Conservation (phyloP, 2,113 vertebrate species). For the rat (Rattus norvegicus) region DNA sequence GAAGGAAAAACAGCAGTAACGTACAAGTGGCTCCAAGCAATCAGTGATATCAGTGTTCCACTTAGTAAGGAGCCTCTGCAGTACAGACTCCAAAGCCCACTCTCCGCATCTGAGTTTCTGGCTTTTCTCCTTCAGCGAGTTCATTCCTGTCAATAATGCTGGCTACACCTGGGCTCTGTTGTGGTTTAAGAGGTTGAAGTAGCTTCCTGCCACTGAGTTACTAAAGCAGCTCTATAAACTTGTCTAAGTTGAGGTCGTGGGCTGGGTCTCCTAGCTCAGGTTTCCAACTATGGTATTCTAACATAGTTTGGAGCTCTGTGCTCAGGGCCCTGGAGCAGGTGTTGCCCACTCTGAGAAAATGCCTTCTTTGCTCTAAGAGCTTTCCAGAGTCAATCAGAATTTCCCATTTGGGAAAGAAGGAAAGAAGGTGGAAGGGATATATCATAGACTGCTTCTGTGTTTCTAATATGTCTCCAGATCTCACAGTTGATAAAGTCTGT, state of each 20-base stretch:
- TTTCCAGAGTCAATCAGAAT: not conserved
- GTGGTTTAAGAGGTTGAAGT: not conserved
- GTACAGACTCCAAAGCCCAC: not conserved
- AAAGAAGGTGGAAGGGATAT: too few species aligned
- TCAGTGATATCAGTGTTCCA: not conserved
- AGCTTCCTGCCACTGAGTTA: not conserved
- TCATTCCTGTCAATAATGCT: not conserved
- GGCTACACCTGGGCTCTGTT: not conserved
- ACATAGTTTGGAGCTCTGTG: not conserved
- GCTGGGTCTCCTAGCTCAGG: not conserved
- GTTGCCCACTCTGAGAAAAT: not conserved
- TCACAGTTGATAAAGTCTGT: not conserved
- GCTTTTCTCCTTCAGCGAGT: not conserved
- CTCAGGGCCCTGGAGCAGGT: not conserved
- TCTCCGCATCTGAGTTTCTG: not conserved
- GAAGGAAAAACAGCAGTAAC: not conserved
- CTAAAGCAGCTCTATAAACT: not conserved
- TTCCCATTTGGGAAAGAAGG: not conserved
- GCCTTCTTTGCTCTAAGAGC: not conserved
- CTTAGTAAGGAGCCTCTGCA: not conserved
- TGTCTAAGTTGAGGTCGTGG: not conserved
- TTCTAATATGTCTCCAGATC: not conserved
- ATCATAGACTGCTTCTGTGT: not conserved
- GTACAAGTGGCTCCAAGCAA: not conserved
- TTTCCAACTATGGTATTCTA: not conserved